phyloP scores from a whole-genome alignment of 1,140 invertebrate species.

The Sitophilus oryzae region DNA sequence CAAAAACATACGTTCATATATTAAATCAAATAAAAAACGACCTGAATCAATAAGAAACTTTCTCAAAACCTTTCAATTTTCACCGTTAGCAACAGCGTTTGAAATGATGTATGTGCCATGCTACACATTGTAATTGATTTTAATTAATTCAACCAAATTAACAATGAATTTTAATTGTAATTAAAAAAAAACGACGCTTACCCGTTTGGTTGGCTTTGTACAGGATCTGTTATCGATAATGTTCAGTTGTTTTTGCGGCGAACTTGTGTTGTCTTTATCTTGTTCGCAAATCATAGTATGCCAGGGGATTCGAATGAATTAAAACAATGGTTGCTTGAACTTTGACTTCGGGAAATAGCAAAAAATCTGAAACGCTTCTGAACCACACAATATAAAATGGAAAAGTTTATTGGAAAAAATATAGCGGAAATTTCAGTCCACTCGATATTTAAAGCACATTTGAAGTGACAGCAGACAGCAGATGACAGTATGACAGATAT shows the following conservation, averaged over 20 bases:
- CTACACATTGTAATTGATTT: neutral
- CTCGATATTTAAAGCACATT: no score
- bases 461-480: no score
- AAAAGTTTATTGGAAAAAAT: no score
- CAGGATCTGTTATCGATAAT: constrained; percentile 22
- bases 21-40: neutral
- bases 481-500: no score
- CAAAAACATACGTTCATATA: neutral
- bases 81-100: no score
- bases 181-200: constrained; percentile 9
- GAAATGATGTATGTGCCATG: no score
- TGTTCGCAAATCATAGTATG: constrained; percentile 11
- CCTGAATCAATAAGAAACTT: neutral
- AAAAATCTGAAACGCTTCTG: no score
- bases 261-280: constrained; percentile 19
- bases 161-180: neutral
- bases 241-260: constrained; percentile 17
- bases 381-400: no score
- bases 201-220: constrained; percentile 18
- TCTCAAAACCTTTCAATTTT: neutral
- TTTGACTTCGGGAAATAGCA: no score
- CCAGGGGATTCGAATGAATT: no score
- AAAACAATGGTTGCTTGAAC: no score
- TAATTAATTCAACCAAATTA: neutral
- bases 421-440: no score